A percentile compares a stretch with the other conserved stretches of the same genome.
These are phyloP conservation scores for Apodemus speciosus DNA, from an alignment of 2,113 vertebrate genomes.

Conservation along the genomic window DNA sequence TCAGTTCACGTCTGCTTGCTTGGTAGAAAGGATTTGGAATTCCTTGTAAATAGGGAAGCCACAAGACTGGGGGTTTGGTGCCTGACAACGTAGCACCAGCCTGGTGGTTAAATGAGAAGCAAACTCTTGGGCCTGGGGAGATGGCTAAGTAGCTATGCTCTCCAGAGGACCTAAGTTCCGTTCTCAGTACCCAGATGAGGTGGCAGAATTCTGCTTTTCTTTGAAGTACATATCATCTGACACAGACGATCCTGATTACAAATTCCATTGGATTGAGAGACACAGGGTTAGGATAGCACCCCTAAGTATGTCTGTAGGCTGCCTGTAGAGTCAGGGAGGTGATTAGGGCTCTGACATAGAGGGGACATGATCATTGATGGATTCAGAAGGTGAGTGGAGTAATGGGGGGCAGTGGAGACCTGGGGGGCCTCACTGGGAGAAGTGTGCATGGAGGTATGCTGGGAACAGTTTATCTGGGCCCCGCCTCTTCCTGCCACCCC, in stretches of 20 bases:
- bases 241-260: not conserved
- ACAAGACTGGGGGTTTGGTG: not conserved
- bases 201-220: not conserved
- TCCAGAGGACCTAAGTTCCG: not conserved
- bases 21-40: fast-evolving
- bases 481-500: not conserved
- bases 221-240: fast-evolving
- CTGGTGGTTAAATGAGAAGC: no score
- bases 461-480: not conserved
- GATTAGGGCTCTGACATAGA: not conserved
- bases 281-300: not conserved
- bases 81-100: not conserved
- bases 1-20: no score
- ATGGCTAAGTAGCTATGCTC: not conserved
- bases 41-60: not conserved
- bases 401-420: not conserved
- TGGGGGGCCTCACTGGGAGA: not conserved
- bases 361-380: not conserved
- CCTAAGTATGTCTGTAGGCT: not conserved
- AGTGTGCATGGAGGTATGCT: not conserved
- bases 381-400: not conserved
- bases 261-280: not conserved
- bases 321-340: not conserved
- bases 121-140: not conserved
- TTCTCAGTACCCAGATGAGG: not conserved